A percentile compares a stretch with the other conserved stretches of the same genome.
These are phyloP conservation scores for Cordylochernes scorpioides DNA, from an alignment of 2,888 invertebrate genomes.

Conservation along the genomic window DNA sequence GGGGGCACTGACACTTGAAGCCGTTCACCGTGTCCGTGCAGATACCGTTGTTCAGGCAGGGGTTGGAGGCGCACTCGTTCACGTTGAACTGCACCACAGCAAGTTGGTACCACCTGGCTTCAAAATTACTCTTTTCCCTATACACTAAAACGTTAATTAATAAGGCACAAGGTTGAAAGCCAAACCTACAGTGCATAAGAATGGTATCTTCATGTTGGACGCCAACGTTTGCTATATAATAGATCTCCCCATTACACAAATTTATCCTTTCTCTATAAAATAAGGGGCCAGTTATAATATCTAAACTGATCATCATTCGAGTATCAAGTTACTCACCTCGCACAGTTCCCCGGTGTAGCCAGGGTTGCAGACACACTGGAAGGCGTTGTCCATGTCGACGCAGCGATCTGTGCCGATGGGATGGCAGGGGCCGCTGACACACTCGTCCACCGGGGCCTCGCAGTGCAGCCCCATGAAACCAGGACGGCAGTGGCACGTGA, in stretches of 20 bases:
- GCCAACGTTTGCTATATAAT: too few relatives aligned
- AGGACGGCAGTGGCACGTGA: constrained; percentile 69
- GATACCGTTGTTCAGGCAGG: constrained; percentile 59
- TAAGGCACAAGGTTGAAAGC: too few relatives aligned
- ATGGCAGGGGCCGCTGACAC: constrained; percentile 65
- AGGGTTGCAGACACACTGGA: constrained; percentile 54
- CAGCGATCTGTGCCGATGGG: constrained; percentile 69
- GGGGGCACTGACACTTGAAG: constrained; percentile 50
- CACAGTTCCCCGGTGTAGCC: constrained; percentile 62
- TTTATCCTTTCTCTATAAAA: too few relatives aligned
- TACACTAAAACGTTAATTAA: too few relatives aligned
- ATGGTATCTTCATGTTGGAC: too few relatives aligned
- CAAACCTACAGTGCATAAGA: too few relatives aligned
- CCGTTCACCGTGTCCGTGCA: constrained; percentile 61
- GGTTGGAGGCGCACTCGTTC: constrained; percentile 55
- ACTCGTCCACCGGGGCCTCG: constrained; percentile 75
- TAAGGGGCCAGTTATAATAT: background rate
- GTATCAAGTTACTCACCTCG: constrained; percentile 26
- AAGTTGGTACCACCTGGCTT: too few relatives aligned
- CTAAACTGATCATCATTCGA: background rate
- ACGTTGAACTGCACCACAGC: constrained; percentile 41
- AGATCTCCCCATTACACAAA: too few relatives aligned
- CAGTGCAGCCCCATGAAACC: constrained; percentile 45
- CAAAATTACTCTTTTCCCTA: too few relatives aligned
- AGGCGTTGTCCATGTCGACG: constrained; percentile 35